Percentiles rank a stretch among this genome's conserved stretches.
These are phyloP conservation scores for Rhea pennata DNA, from an alignment of 2,113 vertebrate species.

Conservation along the genomic window DNA sequence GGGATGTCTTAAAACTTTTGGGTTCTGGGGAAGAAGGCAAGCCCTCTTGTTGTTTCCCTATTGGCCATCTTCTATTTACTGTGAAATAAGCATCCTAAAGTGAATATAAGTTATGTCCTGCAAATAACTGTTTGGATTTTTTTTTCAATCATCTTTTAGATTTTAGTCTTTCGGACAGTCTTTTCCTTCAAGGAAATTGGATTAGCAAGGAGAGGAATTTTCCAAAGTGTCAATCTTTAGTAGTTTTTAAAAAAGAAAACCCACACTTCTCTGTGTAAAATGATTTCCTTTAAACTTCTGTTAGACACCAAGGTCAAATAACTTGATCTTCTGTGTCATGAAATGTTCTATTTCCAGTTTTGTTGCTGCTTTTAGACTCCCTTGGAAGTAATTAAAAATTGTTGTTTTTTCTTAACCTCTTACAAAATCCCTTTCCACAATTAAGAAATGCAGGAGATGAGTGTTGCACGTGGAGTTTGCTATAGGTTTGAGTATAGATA, in stretches of 20 bases:
- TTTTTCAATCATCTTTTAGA: not conserved
- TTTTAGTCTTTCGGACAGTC: not conserved
- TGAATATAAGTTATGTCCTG: not conserved
- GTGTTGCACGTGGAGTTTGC: not conserved
- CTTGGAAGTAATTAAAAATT: not conserved
- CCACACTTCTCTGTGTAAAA: not conserved
- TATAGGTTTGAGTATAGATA: not conserved
- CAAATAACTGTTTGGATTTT: not conserved
- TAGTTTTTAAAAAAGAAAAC: not conserved
- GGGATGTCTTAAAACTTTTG: not conserved
- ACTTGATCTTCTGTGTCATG: not conserved
- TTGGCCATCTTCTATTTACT: not conserved
- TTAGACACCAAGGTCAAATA: not conserved
- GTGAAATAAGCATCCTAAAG: not conserved
- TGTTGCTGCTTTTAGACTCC: not conserved
- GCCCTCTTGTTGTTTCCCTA: not conserved
- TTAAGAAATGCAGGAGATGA: not conserved
- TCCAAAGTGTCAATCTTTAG: not conserved
- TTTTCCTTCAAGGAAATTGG: not conserved
- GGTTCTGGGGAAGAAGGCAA: not conserved
- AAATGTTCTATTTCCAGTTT: not conserved
- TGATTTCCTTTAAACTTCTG: not conserved
- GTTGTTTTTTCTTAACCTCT: not conserved
- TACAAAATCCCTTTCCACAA: not conserved
- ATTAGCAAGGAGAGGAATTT: not conserved